Evolutionary conservation across 2,113 vertebrate species (phyloP), one percentile per base, ranked within the genome.

Genomic region (Apeltes quadracus): DNA sequence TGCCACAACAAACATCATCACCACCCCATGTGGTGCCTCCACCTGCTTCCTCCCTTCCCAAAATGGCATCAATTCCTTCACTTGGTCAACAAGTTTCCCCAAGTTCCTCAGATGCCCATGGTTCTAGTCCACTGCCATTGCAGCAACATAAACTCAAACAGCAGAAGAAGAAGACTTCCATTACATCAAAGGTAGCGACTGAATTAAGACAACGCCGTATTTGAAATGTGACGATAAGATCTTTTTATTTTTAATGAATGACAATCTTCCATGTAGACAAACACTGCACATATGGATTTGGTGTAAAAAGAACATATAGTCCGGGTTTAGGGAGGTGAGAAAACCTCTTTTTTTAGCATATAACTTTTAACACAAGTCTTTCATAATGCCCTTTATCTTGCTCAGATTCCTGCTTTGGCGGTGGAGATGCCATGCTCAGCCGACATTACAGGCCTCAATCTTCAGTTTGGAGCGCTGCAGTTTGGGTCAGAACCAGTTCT

Each of bases 111-210:
- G 97, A 98, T 79, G 95, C 95, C 90, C 97, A 97, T 64, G 61
- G 61, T 48, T 64, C 61, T 1, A 98, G 96, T 86, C 97, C 97
- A n/a, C 95, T 98, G 78, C 96, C 97, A 0, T 92, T 96, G 34
- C 97, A 98, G 91, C 97, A 99, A 92, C 97, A 98, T 84, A 98
- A 98, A 88, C 93, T 98, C 56, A 98, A 97, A 85, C 96, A 95
- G 78, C 97, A 97, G 61, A 99, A 96, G 93, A 99, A 99, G 79
- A 98, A 96, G 83, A 88, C 95, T 0, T 95, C 97, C 0, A 94
- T 99, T 72, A 94, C 95, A 73, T 96, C 96, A 27, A 99, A 99
- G 95, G 97, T 97, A 69, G 46, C 16, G 2, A 13, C 27, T 22
- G 27, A n/a, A 48, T 65, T 70, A 0, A 22, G 61, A 29, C 51